Evolutionary conservation across 1,140 invertebrate genomes (phyloP).

Genomic region (Trichonephila inaurata): DNA sequence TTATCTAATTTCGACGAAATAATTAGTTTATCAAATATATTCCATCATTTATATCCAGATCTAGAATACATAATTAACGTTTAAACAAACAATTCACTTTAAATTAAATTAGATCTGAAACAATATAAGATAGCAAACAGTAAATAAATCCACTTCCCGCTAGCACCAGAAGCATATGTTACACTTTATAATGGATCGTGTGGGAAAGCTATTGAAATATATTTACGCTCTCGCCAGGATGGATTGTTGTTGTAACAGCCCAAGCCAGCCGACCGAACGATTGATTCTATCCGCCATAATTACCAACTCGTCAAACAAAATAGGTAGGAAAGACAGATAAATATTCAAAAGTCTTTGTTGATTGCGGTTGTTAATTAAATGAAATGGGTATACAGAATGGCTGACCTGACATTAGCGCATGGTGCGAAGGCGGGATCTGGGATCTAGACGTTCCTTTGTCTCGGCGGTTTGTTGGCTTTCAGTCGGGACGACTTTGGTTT

Average conservation of each 20-base stretch:
- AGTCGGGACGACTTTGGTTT: neutral
- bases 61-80: neutral
- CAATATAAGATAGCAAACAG: neutral
- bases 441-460: neutral
- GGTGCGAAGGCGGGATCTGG: neutral
- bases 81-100: neutral
- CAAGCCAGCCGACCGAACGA: neutral
- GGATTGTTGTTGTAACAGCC: neutral
- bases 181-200: neutral
- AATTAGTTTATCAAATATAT: neutral
- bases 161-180: neutral
- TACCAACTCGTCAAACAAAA: conserved; percentile 48
- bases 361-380: conserved; percentile 60
- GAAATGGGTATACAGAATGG: conserved; percentile 44
- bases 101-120: neutral
- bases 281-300: conserved; percentile 21
- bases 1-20: neutral
- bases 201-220: neutral
- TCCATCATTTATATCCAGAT: neutral
- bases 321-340: conserved; percentile 50
- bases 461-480: neutral
- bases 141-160: neutral
- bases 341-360: conserved; percentile 50
- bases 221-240: neutral
- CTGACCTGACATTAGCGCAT: neutral